phyloP scores from a whole-genome alignment of 2,113 vertebrate species.

The Odontophorus gujanensis region DNA sequence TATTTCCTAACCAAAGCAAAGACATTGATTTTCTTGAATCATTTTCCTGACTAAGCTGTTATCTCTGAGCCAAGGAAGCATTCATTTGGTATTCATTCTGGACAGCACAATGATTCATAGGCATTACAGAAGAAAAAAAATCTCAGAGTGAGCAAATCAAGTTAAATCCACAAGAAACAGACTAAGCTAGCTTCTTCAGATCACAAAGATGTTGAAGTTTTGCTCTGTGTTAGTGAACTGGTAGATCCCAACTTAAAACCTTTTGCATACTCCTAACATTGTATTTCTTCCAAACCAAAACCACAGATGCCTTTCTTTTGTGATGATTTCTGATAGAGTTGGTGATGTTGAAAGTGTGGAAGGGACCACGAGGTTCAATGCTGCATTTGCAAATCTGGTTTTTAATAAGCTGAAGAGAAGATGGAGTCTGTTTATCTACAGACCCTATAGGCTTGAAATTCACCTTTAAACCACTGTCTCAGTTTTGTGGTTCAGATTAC shows the following conservation, averaged over 20 bases:
- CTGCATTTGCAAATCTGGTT: background rate
- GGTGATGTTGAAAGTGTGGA: background rate
- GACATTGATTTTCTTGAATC: slow-evolving; percentile 53
- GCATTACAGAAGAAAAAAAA: slow-evolving; percentile 39
- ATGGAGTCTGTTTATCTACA: background rate
- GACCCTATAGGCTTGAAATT: background rate
- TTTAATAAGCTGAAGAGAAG: slow-evolving; percentile 2
- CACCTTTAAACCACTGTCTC: background rate
- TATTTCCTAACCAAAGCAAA: slow-evolving; percentile 52
- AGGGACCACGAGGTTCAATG: background rate
- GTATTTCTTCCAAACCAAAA: background rate
- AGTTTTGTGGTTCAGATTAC: background rate
- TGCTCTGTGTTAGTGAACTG: slow-evolving; percentile 24
- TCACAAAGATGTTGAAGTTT: background rate
- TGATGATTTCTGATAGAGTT: background rate
- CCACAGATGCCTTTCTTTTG: background rate
- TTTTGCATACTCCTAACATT: background rate
- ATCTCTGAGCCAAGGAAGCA: slow-evolving; percentile 63
- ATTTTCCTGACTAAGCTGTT: slow-evolving; percentile 68
- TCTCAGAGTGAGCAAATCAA: slow-evolving; percentile 51
- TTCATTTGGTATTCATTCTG: slow-evolving; percentile 38
- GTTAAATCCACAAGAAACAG: slow-evolving; percentile 50
- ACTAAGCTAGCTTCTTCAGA: slow-evolving; percentile 34
- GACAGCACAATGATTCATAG: slow-evolving; percentile 21
- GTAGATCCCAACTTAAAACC: background rate